Conservation (phyloP, 2,888 invertebrate genomes). For the Dendrolimus pini region DNA sequence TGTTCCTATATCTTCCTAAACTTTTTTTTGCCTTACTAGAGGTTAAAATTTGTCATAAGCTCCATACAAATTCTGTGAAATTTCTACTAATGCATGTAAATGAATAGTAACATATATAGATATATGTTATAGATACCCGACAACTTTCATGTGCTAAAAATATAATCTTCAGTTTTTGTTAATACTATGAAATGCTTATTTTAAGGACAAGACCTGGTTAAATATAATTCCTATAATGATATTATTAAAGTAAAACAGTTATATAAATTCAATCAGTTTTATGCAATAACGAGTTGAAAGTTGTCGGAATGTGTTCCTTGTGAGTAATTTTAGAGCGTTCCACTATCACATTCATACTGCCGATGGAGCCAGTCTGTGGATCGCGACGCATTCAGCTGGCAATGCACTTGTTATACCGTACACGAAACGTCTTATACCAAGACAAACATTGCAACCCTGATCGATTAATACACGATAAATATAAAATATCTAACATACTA, state of each 20-base stretch:
- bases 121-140: too few species aligned
- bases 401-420: background rate
- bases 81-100: too few species aligned
- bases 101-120: too few species aligned
- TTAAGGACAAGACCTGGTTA: background rate
- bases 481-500: slow-evolving; percentile 32
- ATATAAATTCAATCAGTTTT: background rate
- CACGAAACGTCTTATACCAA: slow-evolving; percentile 9
- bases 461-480: slow-evolving; percentile 18
- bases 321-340: background rate
- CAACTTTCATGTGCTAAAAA: too few species aligned
- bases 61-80: too few species aligned
- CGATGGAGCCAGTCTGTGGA: background rate
- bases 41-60: too few species aligned
- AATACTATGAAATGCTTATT: too few species aligned
- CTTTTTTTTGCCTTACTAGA: too few species aligned
- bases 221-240: background rate
- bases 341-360: background rate
- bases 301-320: background rate
- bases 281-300: background rate
- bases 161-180: too few species aligned
- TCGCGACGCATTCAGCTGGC: background rate
- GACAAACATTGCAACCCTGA: slow-evolving; percentile 39
- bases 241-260: background rate
- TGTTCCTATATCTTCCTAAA: too few species aligned